Percentiles rank a stretch among this genome's conserved stretches.
Conservation (phyloP, 2,797 vertebrate genomes). For the Rhynchonycteris naso region DNA sequence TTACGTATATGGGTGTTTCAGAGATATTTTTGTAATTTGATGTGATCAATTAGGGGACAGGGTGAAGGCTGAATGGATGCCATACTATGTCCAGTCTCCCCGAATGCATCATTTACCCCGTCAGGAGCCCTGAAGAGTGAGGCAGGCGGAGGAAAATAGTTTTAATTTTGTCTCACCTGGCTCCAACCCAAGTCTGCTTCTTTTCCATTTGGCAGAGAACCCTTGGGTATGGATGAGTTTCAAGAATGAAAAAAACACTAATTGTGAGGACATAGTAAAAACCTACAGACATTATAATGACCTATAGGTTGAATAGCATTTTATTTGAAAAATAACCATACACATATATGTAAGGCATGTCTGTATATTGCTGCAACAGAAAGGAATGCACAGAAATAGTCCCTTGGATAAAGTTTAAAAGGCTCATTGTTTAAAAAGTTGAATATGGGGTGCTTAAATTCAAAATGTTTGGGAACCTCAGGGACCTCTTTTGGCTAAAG, state of each 20-base stretch:
- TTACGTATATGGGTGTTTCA: not conserved
- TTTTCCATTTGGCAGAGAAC: not conserved
- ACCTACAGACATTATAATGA: not conserved
- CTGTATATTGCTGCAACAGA: not conserved
- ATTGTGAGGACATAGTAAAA: not conserved
- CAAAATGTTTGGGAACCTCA: not conserved
- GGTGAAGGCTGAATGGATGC: not conserved
- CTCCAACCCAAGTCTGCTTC: not conserved
- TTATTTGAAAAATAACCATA: not conserved
- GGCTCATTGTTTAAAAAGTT: not conserved
- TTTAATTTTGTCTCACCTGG: not conserved
- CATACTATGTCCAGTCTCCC: not conserved
- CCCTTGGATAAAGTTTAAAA: not conserved
- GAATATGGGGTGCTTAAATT: not conserved
- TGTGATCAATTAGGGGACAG: not conserved
- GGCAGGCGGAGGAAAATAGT: not conserved
- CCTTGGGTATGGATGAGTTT: not conserved
- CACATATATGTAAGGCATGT: not conserved
- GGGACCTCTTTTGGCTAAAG: not conserved
- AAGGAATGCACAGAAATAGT: not conserved
- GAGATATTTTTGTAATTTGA: not conserved
- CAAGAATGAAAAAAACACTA: not conserved
- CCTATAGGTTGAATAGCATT: not conserved
- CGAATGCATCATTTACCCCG: not conserved
- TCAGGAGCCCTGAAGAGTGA: not conserved